Evolutionary conservation across 2,888 invertebrate species (phyloP).

Genomic region (Smittia sp.): DNA sequence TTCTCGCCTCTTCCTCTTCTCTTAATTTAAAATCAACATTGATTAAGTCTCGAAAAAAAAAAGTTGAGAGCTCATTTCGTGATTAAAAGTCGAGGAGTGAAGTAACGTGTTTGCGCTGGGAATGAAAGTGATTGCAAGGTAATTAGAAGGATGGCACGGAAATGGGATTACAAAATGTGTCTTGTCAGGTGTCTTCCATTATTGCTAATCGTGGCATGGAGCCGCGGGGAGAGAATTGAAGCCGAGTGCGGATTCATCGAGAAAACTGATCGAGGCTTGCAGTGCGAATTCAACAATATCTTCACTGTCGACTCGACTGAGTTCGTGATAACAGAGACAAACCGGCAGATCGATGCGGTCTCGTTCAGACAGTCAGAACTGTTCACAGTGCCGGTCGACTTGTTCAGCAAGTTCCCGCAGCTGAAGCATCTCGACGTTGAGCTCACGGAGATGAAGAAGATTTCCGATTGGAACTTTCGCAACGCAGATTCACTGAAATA

Average conservation of each 20-base stretch:
- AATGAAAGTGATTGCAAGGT: not conserved
- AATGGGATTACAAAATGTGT: not conserved
- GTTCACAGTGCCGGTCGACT: conserved; percentile 7
- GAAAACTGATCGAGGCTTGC: conserved; percentile 9
- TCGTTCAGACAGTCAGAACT: conserved; percentile 27
- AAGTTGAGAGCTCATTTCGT: not conserved
- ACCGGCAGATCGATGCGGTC: conserved; percentile 19
- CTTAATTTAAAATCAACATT: not conserved
- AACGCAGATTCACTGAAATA: conserved; percentile 25
- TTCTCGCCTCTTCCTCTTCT: not conserved
- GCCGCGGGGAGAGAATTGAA: not conserved
- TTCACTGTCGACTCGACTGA: not conserved
- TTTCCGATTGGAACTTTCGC: conserved; percentile 8
- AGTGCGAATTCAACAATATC: conserved; percentile 26
- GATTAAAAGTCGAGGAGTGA: not conserved
- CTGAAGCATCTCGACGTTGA: conserved; percentile 34
- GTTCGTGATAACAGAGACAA: not conserved
- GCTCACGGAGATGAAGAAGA: conserved; percentile 1
- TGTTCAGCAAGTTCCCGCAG: not conserved
- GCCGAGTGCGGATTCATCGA: conserved; percentile 15
- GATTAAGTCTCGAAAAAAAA: not conserved
- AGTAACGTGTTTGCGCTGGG: not conserved
- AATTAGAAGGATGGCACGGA: not conserved
- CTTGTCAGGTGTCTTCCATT: conserved; percentile 7
- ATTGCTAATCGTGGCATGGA: not conserved